Conservation (phyloP, 2,888 invertebrate genomes). For the Achlya flavicornis region DNA sequence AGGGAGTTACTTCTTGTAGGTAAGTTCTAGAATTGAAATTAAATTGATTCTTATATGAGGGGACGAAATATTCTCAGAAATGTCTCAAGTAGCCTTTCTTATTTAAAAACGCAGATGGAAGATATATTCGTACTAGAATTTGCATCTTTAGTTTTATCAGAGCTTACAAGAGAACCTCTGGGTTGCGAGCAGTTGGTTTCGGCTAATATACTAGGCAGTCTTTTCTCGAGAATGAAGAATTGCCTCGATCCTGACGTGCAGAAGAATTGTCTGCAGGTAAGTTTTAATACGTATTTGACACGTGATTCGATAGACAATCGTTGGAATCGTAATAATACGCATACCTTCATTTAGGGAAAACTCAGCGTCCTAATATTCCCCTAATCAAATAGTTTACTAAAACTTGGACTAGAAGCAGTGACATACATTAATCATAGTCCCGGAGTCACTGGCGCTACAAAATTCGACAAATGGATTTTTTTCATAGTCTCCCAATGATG, state of each 20-base stretch:
- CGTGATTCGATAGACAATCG: too few species aligned
- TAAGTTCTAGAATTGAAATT: too few species aligned
- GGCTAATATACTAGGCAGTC: constrained; percentile 69
- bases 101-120: constrained; percentile 55
- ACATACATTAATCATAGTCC: too few species aligned
- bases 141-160: constrained; percentile 76
- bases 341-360: too few species aligned
- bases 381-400: too few species aligned
- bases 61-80: neutral
- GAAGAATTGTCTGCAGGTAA: constrained; percentile 81
- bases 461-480: too few species aligned
- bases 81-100: neutral
- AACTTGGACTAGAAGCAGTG: too few species aligned
- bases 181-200: constrained; percentile 76
- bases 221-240: constrained; percentile 77
- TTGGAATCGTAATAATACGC: too few species aligned
- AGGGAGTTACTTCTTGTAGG: too few species aligned
- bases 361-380: too few species aligned
- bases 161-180: constrained; percentile 75
- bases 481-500: too few species aligned
- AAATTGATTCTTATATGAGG: neutral
- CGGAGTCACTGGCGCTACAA: too few species aligned
- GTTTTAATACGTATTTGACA: neutral
- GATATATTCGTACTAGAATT: constrained; percentile 82
- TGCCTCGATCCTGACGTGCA: constrained; percentile 83